A percentile compares a stretch with the other conserved stretches of the same genome.
Conservation (phyloP, 64 coral and sea anemone genomes). For the Stichodactyla helianthus region DNA sequence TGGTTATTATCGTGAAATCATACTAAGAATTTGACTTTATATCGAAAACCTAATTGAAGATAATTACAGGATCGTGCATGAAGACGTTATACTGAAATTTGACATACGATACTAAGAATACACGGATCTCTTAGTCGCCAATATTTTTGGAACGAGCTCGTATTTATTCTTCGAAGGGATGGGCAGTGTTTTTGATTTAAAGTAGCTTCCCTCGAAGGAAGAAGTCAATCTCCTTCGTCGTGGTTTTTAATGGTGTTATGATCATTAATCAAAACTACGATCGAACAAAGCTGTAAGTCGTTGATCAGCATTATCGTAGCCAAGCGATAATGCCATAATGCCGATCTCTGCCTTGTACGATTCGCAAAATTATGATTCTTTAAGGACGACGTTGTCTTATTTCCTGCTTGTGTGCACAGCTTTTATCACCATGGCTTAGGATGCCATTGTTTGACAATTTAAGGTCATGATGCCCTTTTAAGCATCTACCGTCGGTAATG, state of each 20-base stretch:
- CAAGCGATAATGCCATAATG: not conserved
- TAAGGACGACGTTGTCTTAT: not conserved
- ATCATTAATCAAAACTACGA: not conserved
- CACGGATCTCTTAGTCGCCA: not conserved
- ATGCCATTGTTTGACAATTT: not conserved
- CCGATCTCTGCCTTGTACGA: not conserved
- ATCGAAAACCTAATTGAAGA: not conserved
- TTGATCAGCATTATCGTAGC: not conserved
- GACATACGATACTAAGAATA: not conserved
- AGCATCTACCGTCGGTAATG: too few species aligned
- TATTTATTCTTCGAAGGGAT: slow-evolving; percentile 1
- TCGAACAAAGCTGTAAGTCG: not conserved
- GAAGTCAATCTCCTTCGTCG: not conserved
- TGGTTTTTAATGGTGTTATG: not conserved
- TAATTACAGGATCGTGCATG: not conserved
- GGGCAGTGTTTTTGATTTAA: not conserved
- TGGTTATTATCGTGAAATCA: not conserved
- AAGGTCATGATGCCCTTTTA: not conserved
- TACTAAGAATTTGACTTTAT: not conserved
- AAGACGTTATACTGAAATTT: not conserved
- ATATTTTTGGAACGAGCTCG: not conserved
- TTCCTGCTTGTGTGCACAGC: not conserved
- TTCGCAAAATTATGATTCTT: not conserved
- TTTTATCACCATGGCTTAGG: not conserved
- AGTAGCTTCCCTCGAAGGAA: too few species aligned